phyloP scores from a whole-genome alignment of 2,888 invertebrate species.

The Saturnia japonica region DNA sequence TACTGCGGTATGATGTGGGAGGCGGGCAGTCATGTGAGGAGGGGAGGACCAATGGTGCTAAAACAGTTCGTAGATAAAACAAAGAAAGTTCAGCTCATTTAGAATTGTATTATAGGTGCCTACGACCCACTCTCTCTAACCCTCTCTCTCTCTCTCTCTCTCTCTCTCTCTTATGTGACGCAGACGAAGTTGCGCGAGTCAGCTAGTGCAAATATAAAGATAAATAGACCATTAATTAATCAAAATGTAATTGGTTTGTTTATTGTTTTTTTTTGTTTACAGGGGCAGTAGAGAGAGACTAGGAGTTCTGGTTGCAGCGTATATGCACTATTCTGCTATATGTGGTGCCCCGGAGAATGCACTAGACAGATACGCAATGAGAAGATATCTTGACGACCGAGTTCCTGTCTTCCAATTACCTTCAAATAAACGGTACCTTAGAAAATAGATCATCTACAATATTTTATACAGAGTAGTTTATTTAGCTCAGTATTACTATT shows the following conservation, averaged over 20 bases:
- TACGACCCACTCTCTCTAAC: no score
- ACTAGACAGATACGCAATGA: conserved; percentile 95
- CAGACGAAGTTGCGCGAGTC: no score
- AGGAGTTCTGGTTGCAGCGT: conserved; percentile 94
- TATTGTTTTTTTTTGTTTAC: conserved; percentile 38
- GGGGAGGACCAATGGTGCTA: no score
- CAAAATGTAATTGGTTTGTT: neutral
- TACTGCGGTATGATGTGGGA: no score
- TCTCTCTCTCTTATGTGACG: no score
- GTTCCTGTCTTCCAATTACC: conserved; percentile 73
- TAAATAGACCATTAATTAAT: neutral
- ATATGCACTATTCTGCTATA: conserved; percentile 96
- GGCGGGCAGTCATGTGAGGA: no score
- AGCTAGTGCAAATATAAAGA: neutral
- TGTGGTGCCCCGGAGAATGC: conserved; percentile 93
- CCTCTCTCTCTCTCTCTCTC: no score
- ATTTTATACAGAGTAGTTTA: neutral
- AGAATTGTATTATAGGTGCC: no score
- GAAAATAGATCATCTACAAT: neutral
- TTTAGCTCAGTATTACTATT: neutral
- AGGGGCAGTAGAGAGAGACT: conserved; percentile 93
- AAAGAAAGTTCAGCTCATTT: no score
- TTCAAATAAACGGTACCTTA: conserved; percentile 70
- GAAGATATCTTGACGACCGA: conserved; percentile 89
- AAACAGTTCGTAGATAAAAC: no score